Base-by-base conservation (phyloP, 2,797 vertebrate genomes). In the Florisuga fusca region DNA sequence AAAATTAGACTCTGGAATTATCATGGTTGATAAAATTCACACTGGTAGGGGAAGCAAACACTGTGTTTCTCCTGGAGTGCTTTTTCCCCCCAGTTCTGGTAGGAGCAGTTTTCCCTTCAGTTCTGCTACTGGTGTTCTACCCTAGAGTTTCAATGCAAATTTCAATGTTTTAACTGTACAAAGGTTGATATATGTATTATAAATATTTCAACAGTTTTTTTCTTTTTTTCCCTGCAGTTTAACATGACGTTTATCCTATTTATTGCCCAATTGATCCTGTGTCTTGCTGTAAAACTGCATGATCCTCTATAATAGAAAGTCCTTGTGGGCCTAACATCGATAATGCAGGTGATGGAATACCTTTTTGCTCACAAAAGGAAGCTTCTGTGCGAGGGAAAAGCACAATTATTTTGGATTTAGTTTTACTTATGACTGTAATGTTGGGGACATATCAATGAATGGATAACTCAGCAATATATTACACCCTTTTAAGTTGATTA, bases 401-500 rank as follows among this genome's bases (percentile, higher is more conserved):
- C 48, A 68, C 50, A 55, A 46, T 84, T 71, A 62, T 71, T 77
- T 87, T 80, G 25, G 34, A 68, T 62, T 83, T 38, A 50, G 41
- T 78, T 61, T 79, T 89, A 68, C 48, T 11, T 58, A 81, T 51
- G 38, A 50, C 14, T 73, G 4, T 87, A 61, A 67, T 58, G 48
- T 74, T 68, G 57, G 72, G 76, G 92, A 61, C 61, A 25, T 87
- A 69, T 72, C 50, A 87, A 87, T 94, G 91, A 87, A 66, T 59
- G 83, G 76, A 31, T 72, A 93, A 61, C 33, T 18, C 41, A 90
- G 72, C 75, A 72, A 64, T 63, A 79, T 74, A 73, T 83, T 89
- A 54, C 75, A 90, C 41, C 36, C 53, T 81, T 93, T 95, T 84
- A 92, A 79, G 51, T 72, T 82, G 73, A 95, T 93, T 87, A 94